phyloP scores from a whole-genome alignment of 2,797 vertebrate genomes.

The Amphiprion clarkii region DNA sequence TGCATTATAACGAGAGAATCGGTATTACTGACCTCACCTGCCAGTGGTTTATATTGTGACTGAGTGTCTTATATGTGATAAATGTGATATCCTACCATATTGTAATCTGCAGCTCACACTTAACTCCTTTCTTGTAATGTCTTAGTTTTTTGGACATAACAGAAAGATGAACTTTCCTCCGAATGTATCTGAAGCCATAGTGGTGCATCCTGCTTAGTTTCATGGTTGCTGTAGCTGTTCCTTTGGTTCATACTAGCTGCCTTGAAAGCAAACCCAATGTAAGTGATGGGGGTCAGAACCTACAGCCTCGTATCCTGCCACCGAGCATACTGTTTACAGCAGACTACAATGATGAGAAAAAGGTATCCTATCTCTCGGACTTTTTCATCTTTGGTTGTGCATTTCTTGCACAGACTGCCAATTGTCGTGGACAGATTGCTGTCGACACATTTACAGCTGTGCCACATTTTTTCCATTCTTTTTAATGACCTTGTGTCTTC shows the following conservation, averaged over 20 bases:
- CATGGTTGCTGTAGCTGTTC: not conserved
- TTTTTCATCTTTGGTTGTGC: not conserved
- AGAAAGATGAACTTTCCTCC: not conserved
- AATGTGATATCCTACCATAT: too few relatives aligned
- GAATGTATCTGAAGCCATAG: not conserved
- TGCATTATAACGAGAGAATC: too few relatives aligned
- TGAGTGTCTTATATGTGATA: not conserved
- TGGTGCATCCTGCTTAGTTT: not conserved
- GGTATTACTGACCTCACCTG: too few relatives aligned
- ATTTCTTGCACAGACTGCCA: not conserved
- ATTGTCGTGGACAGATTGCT: constrained; percentile 29
- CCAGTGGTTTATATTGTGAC: too few relatives aligned
- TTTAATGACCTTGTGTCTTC: not conserved
- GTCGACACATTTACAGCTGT: constrained; percentile 32
- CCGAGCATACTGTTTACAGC: not conserved
- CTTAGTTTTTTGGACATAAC: not conserved
- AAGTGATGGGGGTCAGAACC: not conserved
- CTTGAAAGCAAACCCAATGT: not conserved
- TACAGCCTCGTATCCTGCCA: not conserved
- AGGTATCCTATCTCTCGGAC: not conserved
- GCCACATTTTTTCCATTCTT: constrained; percentile 31
- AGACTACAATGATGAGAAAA: not conserved
- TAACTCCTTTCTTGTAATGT: not conserved
- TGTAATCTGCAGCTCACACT: too few relatives aligned
- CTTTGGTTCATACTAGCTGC: not conserved